Base-by-base conservation (phyloP, 2,888 invertebrate genomes). In the Oscheius sp. region DNA sequence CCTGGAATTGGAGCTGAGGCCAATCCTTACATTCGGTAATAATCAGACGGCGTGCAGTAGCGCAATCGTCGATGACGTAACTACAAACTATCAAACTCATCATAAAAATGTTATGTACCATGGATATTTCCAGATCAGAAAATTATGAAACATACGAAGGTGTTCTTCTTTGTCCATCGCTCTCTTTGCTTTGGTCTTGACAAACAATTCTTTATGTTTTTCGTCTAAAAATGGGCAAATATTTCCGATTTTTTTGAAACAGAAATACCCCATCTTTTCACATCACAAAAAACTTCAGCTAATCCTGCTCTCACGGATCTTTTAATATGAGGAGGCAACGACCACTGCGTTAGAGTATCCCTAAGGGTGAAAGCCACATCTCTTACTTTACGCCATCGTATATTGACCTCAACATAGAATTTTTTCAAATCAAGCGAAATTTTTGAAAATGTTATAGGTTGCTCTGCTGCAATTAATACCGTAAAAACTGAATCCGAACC, bases 121-220 rank as follows among this genome's bases (percentile, higher is more conserved):
- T 27, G 76, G 46, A 18, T 53, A 43, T 35, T 77, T 78, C 81
- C 81, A 83, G 1, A 78, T 63, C 1, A 83, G 41, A 58, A 76
- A 69, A 1, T 72, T 58, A 69, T 83, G 80, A 69, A 80, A 81
- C 16, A 79, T 80, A 16, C 83, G 78, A 6, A 83, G 75, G 61
- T 77, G 80, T 59, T 83, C 83, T 43, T 63, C 72, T 66, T 75
- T 76, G 43, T 76, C 73, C 43, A 79, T 72, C 0, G 75, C 83
- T 21, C 83, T 73, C 7, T 75, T 64, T 21, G 70, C 76, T 18
- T 74, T 74, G 5, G 76, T 75, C 12, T 74, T 68, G 9, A 76
- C 56, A 69, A 83, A 83, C 80, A 83, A 80, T 72, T 83, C 80
- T 59, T 72, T 59, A 53, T 83, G 83, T 56, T 83, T 83, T 0